These are phyloP conservation scores for Sparidentex hasta DNA, from an alignment of 2,797 vertebrate genomes.

Conservation along the genomic window DNA sequence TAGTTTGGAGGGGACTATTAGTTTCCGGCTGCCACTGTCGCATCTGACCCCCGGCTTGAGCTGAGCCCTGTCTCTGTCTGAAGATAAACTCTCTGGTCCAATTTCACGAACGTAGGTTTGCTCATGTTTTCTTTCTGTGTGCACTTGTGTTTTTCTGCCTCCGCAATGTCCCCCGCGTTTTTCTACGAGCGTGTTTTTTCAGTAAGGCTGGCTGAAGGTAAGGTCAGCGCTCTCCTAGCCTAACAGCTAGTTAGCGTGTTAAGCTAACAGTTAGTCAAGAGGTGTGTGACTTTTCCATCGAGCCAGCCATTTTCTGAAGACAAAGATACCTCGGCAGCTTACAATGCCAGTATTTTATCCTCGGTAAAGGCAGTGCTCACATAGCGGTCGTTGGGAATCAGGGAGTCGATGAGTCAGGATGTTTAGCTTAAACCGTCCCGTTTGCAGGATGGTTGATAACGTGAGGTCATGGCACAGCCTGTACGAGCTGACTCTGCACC, in stretches of 20 bases:
- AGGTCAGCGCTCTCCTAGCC: conserved; percentile 65
- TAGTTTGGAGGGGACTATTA: conserved; percentile 3
- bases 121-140: not conserved
- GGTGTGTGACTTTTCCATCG: conserved; percentile 62
- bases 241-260: conserved; percentile 47
- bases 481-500: not conserved
- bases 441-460: conserved; percentile 9
- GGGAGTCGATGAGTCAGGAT: not conserved
- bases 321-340: not conserved
- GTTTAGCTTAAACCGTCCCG: not conserved
- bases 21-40: conserved; percentile 63
- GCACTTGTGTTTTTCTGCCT: not conserved
- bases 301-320: conserved; percentile 69
- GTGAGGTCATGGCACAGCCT: not conserved
- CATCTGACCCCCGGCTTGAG: conserved; percentile 68
- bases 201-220: conserved; percentile 39
- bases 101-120: conserved; percentile 68
- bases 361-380: rapidly evolving
- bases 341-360: rapidly evolving
- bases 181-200: not conserved
- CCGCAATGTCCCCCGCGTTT: rapidly evolving
- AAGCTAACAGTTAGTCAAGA: conserved; percentile 64
- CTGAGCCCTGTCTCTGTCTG: conserved; percentile 7
- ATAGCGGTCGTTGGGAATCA: rapidly evolving
- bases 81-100: conserved; percentile 22